Conservation (phyloP, 2,888 invertebrate genomes). For the Leptogaster cylindrica region DNA sequence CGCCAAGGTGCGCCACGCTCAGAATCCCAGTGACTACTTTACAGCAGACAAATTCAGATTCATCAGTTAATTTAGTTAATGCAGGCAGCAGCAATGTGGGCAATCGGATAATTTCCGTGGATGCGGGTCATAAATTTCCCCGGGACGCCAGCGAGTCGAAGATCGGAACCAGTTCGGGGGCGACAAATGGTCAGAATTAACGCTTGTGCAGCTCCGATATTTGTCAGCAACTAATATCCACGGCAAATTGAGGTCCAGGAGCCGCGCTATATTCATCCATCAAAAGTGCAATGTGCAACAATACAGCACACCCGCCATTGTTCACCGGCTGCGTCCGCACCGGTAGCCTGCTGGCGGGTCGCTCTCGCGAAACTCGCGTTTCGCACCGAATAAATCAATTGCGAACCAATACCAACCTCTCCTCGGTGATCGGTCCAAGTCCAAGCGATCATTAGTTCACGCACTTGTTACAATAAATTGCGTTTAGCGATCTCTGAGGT, state of each 20-base stretch:
- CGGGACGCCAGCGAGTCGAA: background rate
- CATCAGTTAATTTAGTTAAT: conserved; percentile 50
- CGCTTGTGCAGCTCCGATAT: background rate
- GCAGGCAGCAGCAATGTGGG: conserved; percentile 46
- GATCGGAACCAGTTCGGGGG: background rate
- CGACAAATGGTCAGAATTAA: conserved; percentile 23
- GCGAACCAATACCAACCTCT: background rate
- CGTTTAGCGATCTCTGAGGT: conserved; percentile 32
- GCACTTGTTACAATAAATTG: conserved; percentile 43
- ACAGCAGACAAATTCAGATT: conserved; percentile 50
- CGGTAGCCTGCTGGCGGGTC: background rate
- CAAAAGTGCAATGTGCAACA: background rate
- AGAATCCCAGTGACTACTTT: conserved; percentile 43
- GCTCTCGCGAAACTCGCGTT: background rate
- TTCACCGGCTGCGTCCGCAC: background rate
- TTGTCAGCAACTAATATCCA: conserved; percentile 1
- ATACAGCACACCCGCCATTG: conserved; percentile 12
- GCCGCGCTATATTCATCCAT: conserved; percentile 3
- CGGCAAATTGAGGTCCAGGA: background rate
- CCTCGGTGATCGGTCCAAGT: conserved; percentile 23
- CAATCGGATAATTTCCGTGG: conserved; percentile 32
- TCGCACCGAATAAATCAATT: conserved; percentile 28
- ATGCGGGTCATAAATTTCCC: conserved; percentile 19
- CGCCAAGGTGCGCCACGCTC: conserved; percentile 1
- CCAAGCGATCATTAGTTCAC: conserved; percentile 41